phyloP scores from a whole-genome alignment of 2,888 invertebrate species.

The Petrolisthes cinctipes region DNA sequence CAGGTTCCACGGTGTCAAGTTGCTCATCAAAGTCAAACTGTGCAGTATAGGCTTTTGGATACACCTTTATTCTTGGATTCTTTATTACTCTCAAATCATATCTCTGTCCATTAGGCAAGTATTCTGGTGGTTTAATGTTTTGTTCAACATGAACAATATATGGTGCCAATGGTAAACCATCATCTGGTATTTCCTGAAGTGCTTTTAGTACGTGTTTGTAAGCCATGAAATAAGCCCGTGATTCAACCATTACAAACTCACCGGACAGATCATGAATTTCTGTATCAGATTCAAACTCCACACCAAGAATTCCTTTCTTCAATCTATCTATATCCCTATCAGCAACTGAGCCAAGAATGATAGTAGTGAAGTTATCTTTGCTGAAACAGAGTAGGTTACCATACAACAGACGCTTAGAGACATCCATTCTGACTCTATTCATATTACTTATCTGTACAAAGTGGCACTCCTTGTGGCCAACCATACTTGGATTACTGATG shows the following conservation, averaged over 20 bases:
- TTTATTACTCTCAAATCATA: slow-evolving; percentile 48
- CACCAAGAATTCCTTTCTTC: slow-evolving; percentile 41
- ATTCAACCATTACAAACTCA: slow-evolving; percentile 69
- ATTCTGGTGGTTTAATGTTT: slow-evolving; percentile 52
- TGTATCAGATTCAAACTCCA: slow-evolving; percentile 52
- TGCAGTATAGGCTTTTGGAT: background rate
- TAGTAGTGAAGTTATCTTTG: slow-evolving; percentile 62
- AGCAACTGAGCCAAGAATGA: slow-evolving; percentile 52
- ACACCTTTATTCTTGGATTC: slow-evolving; percentile 27
- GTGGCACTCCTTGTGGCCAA: slow-evolving; percentile 17
- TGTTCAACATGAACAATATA: slow-evolving; percentile 67
- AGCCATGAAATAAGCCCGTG: slow-evolving; percentile 72
- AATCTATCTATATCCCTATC: slow-evolving; percentile 46
- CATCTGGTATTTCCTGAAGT: slow-evolving; percentile 68
- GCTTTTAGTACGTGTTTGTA: slow-evolving; percentile 71
- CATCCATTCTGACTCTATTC: slow-evolving; percentile 37
- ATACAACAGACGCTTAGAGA: slow-evolving; percentile 62
- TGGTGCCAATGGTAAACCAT: slow-evolving; percentile 67
- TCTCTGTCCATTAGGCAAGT: background rate
- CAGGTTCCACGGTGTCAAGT: background rate
- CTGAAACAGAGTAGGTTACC: slow-evolving; percentile 65
- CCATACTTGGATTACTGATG: slow-evolving; percentile 26
- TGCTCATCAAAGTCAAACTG: slow-evolving; percentile 11
- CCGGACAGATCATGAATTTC: slow-evolving; percentile 29
- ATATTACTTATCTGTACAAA: slow-evolving; percentile 37